Base-by-base conservation (phyloP, 2,797 vertebrate species). In the Cheirogaleus major region DNA sequence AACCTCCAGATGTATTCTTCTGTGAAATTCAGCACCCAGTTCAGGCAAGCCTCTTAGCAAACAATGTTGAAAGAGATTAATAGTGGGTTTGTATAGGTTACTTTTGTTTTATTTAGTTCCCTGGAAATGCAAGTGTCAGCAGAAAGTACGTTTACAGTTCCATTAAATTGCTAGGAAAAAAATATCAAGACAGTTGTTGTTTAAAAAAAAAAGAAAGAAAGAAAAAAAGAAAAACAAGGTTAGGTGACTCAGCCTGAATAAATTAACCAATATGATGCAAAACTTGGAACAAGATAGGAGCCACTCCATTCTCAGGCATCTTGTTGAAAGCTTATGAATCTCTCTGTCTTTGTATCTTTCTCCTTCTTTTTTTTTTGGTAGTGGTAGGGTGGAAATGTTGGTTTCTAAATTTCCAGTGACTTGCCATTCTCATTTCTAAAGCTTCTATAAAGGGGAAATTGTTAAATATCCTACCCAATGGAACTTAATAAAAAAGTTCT, bases 191-290 rank as follows among this genome's bases (percentile, higher is more conserved):
- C 52, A 63, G 59, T 92, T 92, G 87, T 91, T 80, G 41, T 41
- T 50, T 50, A 90, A 93, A 84, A 82, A 81, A 82, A 94, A 35
- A 90, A 48, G 12, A 59, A 82, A 94, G 45, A 76, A 90, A 81
- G 41, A 38, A 80, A 41, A 38, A 27, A 94, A 75, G 22, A 91
- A 93, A 78, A 92, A 76, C 70, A 94, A 96, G 85, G 38, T 57
- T 94, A 79, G 48, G 23, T 93, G 95, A 96, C 89, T 96, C 69
- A 97, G 90, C 72, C 45, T 89, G 83, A 95, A 95, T 91, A 95
- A 95, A 93, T 96, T 76, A 95, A 83, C 1, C 55, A 61, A 82
- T 89, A 65, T 95, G 69, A 93, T 41, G 73, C 45, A 91, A 91
- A 93, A 75, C 41, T 75, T 55, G 78, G 84, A 96, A 35, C 11